Evolutionary conservation across 2,113 vertebrate species (phyloP).

Genomic region (Setophaga petechia): DNA sequence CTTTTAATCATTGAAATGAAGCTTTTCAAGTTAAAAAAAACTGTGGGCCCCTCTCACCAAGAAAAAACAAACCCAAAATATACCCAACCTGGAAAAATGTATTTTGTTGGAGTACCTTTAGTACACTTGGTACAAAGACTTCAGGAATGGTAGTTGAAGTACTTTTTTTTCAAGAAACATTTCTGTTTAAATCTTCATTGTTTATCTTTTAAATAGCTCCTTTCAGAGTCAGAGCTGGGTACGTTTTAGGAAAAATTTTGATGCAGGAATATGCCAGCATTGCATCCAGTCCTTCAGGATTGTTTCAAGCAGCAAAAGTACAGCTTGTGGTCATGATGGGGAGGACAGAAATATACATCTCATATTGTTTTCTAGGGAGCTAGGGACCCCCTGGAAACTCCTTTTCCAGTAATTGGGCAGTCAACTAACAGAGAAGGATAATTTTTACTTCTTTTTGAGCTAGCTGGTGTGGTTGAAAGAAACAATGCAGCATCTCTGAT

Average conservation of each 20-base stretch:
- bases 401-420: neutral
- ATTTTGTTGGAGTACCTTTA: neutral
- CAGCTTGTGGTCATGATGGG: neutral
- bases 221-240: neutral
- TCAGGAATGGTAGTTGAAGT: neutral
- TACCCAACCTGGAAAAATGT: fast-evolving
- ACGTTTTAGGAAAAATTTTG: neutral
- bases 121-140: neutral
- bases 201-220: neutral
- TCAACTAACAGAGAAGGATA: neutral
- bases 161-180: neutral
- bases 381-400: neutral
- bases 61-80: neutral
- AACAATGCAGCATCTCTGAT: fast-evolving
- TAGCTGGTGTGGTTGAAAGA: neutral
- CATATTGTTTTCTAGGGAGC: neutral
- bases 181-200: neutral
- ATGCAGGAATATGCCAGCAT: neutral
- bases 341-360: neutral
- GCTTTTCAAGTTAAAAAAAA: neutral
- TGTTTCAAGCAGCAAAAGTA: neutral
- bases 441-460: neutral
- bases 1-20: neutral
- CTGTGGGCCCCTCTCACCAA: neutral
- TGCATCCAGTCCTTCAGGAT: neutral